Evolutionary conservation across 2,113 vertebrate species (phyloP).

Genomic region (Corythoichthys haematopterus): DNA sequence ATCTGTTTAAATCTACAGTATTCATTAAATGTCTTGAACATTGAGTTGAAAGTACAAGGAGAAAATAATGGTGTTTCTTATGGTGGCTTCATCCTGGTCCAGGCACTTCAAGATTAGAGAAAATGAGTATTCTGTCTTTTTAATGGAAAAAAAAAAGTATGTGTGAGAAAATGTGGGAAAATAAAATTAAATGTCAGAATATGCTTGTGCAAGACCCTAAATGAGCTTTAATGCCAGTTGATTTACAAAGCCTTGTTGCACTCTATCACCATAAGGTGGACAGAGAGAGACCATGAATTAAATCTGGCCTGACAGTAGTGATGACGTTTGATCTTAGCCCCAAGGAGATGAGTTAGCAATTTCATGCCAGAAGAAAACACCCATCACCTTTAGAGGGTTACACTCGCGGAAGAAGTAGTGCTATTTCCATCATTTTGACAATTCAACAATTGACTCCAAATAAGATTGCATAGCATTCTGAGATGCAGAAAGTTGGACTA

Average conservation of each 20-base stretch:
- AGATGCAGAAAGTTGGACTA: slow-evolving; percentile 3
- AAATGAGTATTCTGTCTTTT: neutral
- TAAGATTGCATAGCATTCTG: slow-evolving; percentile 30
- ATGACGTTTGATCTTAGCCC: slow-evolving; percentile 57
- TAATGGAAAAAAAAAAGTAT: neutral
- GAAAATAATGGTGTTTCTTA: too few relatives aligned
- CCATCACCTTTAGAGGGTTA: slow-evolving; percentile 54
- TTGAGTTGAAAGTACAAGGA: too few relatives aligned
- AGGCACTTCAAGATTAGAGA: too few relatives aligned
- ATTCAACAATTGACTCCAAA: slow-evolving; percentile 50
- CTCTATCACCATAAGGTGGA: slow-evolving; percentile 48
- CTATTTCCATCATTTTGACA: slow-evolving; percentile 57
- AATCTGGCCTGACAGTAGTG: slow-evolving; percentile 53
- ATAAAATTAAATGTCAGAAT: neutral
- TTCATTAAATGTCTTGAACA: too few relatives aligned
- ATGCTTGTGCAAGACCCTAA: slow-evolving; percentile 26
- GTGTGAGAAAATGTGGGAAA: neutral
- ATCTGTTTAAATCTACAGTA: too few relatives aligned
- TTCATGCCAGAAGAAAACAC: slow-evolving; percentile 57
- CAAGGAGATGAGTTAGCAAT: slow-evolving; percentile 61
- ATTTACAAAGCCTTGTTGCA: slow-evolving; percentile 43
- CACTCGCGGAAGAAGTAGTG: slow-evolving; percentile 50
- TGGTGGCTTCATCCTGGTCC: too few relatives aligned
- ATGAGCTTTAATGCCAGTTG: slow-evolving; percentile 39
- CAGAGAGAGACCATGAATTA: slow-evolving; percentile 53